Evolutionary conservation across 2,888 invertebrate species (phyloP).

Genomic region (Acrobasis suavella): DNA sequence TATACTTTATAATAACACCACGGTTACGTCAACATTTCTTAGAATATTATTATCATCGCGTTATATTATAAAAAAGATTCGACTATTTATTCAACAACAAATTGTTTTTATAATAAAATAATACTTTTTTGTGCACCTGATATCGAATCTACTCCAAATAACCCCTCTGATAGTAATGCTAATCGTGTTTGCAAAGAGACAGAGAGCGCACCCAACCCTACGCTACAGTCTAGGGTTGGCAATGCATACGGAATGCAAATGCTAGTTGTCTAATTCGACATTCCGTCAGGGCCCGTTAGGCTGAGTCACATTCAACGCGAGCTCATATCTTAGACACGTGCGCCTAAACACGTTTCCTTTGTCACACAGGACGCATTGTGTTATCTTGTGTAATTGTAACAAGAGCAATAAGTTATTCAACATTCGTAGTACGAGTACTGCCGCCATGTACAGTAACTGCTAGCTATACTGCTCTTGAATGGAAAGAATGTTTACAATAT

Average conservation of each 20-base stretch:
- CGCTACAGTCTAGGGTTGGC: slow-evolving; percentile 39
- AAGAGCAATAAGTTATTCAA: slow-evolving; percentile 19
- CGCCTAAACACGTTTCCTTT: slow-evolving; percentile 27
- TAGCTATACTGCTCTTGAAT: slow-evolving; percentile 4
- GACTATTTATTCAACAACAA: no score
- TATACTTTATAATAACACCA: not conserved
- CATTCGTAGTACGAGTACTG: not conserved
- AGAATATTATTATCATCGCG: not conserved
- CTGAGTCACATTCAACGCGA: slow-evolving; percentile 22
- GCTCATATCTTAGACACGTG: slow-evolving; percentile 25
- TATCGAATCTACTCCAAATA: slow-evolving; percentile 12
- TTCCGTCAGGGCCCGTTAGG: slow-evolving; percentile 29
- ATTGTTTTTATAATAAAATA: not conserved
- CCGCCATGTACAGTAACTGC: not conserved
- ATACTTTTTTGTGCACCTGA: not conserved
- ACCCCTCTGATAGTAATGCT: slow-evolving; percentile 47
- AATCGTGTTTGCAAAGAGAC: slow-evolving; percentile 55
- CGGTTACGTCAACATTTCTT: not conserved
- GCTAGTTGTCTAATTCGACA: slow-evolving; percentile 49
- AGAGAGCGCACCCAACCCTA: slow-evolving; percentile 41
- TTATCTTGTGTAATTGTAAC: slow-evolving; percentile 18
- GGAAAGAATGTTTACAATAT: slow-evolving; percentile 15
- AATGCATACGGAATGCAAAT: slow-evolving; percentile 54
- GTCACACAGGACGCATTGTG: slow-evolving; percentile 20
- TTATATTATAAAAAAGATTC: not conserved